Conservation (phyloP, 2,113 vertebrate genomes). For the Aspiorhynchus laticeps region DNA sequence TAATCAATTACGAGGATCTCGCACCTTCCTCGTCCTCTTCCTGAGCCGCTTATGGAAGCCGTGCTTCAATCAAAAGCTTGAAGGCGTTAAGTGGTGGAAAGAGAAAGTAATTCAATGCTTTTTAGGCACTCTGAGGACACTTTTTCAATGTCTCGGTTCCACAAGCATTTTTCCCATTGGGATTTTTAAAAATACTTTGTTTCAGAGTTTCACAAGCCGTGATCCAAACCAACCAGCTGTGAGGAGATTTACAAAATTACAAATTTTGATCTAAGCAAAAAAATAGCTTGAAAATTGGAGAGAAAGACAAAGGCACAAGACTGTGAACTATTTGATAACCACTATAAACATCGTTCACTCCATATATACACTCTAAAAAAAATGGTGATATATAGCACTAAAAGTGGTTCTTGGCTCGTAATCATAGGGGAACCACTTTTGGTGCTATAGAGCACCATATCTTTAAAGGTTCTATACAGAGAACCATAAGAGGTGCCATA, state of each 20-base stretch:
- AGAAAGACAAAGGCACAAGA: no score
- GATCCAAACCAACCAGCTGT: background rate
- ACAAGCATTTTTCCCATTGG: background rate
- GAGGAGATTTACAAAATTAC: background rate
- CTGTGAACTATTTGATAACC: no score
- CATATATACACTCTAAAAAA: no score
- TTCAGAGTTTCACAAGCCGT: background rate
- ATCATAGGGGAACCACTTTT: no score
- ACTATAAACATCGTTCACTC: no score
- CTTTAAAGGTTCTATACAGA: no score
- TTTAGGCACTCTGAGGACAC: background rate
- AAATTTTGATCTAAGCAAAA: no score
- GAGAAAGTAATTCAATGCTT: conserved; percentile 15
- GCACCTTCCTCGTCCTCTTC: background rate
- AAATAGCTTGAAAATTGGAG: no score
- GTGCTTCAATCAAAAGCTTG: conserved; percentile 24
- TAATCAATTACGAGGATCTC: conserved; percentile 54
- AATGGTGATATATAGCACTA: no score
- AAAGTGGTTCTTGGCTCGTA: no score
- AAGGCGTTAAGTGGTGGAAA: conserved; percentile 24
- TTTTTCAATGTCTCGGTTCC: background rate
- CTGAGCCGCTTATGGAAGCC: background rate
- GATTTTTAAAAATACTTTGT: background rate
- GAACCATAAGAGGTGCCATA: no score
- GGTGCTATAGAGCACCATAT: no score